A percentile compares a stretch with the other conserved stretches of the same genome.
Evolutionary conservation across 2,113 vertebrate species (phyloP).

Genomic region (Cettia cetti): DNA sequence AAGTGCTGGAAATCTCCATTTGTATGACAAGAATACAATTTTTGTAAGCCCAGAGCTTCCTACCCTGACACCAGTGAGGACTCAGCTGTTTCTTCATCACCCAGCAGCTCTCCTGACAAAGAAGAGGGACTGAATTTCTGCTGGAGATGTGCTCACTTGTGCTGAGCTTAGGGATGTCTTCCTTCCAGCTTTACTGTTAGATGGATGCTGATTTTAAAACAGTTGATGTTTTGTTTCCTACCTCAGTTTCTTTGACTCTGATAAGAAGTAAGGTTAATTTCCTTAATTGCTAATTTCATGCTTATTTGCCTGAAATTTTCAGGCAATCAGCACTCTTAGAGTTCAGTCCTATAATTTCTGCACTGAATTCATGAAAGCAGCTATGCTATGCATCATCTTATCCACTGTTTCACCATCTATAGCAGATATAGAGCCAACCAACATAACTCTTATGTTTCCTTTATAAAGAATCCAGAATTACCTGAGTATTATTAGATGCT

Average conservation of each 20-base stretch:
- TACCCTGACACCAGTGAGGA: rapidly evolving
- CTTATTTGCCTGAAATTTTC: not conserved
- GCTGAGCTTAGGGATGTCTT: not conserved
- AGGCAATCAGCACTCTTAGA: not conserved
- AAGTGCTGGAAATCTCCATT: not conserved
- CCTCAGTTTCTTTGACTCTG: conserved; percentile 16
- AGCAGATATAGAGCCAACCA: not conserved
- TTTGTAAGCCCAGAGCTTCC: not conserved
- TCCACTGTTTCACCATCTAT: not conserved
- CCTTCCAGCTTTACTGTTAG: not conserved
- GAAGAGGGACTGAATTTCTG: not conserved
- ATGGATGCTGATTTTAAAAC: not conserved
- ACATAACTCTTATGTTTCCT: not conserved
- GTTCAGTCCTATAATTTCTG: not conserved
- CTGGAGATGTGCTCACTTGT: not conserved
- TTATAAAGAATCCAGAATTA: not conserved
- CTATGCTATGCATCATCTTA: not conserved
- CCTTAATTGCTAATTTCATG: not conserved
- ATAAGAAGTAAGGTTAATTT: not conserved
- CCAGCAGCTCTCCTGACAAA: rapidly evolving
- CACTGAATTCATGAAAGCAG: not conserved
- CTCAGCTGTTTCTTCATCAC: not conserved
- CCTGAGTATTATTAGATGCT: not conserved
- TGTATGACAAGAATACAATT: not conserved
- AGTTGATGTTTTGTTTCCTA: not conserved